Conservation (phyloP, 2,113 vertebrate genomes). For the human region GRCh38 chr3:193574001-193574500, state of each 20-base stretch:
- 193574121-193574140: background rate
- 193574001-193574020: background rate
- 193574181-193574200: background rate
- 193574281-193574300: background rate
- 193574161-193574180: background rate
- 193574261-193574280: background rate
- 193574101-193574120: background rate
- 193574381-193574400: background rate
- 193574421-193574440: background rate
- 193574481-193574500: too few relatives aligned
- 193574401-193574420: background rate
- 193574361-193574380: background rate
- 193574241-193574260: background rate
- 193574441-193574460: too few relatives aligned
- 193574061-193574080: background rate
- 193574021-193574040: background rate
- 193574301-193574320: background rate
- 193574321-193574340: background rate
- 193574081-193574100: background rate
- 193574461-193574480: too few relatives aligned
- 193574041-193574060: background rate
- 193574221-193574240: background rate
- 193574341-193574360: background rate
- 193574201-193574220: background rate
- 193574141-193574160: background rate